Conservation (phyloP, 2,797 vertebrate genomes). For the Silurus aristotelis region DNA sequence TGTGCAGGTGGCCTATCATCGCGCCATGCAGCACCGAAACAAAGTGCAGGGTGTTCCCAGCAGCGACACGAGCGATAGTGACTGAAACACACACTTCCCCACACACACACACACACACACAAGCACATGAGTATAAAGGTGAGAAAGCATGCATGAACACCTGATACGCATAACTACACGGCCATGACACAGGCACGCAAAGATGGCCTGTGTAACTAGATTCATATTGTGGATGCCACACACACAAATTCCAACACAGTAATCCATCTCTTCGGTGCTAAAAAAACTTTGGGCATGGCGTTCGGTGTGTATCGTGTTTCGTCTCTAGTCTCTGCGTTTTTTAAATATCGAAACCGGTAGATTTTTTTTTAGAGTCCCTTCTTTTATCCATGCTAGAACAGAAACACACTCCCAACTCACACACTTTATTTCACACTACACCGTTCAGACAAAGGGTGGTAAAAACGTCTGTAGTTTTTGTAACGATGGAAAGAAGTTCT, state of each 20-base stretch:
- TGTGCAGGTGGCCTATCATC: slow-evolving; percentile 96
- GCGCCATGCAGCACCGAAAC: slow-evolving; percentile 98
- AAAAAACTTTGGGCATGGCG: slow-evolving; percentile 42
- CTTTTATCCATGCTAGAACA: background rate
- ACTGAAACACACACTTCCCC: slow-evolving; percentile 68
- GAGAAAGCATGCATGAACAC: slow-evolving; percentile 35
- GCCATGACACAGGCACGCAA: background rate
- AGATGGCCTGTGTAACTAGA: background rate
- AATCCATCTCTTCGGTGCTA: slow-evolving; percentile 43
- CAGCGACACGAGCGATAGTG: slow-evolving; percentile 97
- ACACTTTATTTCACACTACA: slow-evolving; percentile 45
- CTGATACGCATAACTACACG: background rate
- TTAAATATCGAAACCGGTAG: slow-evolving; percentile 31
- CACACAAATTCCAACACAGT: slow-evolving; percentile 1
- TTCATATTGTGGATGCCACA: slow-evolving; percentile 46
- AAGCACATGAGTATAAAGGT: background rate
- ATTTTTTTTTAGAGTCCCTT: slow-evolving; percentile 24
- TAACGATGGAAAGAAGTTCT: background rate
- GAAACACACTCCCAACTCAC: background rate
- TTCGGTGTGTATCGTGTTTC: slow-evolving; percentile 36
- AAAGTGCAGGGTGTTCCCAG: slow-evolving; percentile 98
- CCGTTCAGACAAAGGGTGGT: background rate
- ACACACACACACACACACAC: background rate
- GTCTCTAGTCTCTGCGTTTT: slow-evolving; percentile 34
- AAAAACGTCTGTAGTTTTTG: too few species aligned